These are phyloP conservation scores for Ptychadena robeensis DNA, from an alignment of 2,797 vertebrate species.

Conservation along the genomic window DNA sequence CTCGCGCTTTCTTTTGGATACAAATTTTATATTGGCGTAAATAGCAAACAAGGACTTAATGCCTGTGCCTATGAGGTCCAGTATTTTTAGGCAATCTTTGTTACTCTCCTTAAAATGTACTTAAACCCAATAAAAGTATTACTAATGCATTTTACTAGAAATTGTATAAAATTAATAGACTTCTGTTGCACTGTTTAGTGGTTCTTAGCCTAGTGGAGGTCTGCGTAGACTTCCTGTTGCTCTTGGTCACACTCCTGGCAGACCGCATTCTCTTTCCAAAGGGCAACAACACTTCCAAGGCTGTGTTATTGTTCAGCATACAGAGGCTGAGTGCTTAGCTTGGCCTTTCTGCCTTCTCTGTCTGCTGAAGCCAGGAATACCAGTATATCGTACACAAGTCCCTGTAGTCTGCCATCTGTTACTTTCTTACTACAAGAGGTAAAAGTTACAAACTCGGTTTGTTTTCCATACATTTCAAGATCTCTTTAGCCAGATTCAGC, in stretches of 20 bases:
- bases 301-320: slow-evolving; percentile 46
- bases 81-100: too few relatives aligned
- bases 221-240: slow-evolving; percentile 45
- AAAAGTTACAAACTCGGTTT: background rate
- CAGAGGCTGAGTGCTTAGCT: slow-evolving; percentile 4
- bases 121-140: too few relatives aligned
- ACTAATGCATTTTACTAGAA: too few relatives aligned
- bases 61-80: too few relatives aligned
- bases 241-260: slow-evolving; percentile 53
- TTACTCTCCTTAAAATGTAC: too few relatives aligned
- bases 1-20: too few relatives aligned
- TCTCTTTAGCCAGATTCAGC: too few relatives aligned
- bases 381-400: slow-evolving; percentile 18
- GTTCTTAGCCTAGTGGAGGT: background rate
- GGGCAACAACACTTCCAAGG: slow-evolving; percentile 39
- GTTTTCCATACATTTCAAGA: too few relatives aligned
- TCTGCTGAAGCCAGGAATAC: slow-evolving; percentile 21
- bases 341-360: slow-evolving; percentile 28
- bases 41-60: too few relatives aligned
- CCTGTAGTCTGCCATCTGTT: slow-evolving; percentile 7
- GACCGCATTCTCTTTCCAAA: slow-evolving; percentile 36
- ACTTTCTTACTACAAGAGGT: background rate
- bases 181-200: background rate
- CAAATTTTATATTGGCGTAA: too few relatives aligned
- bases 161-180: background rate